Percentiles rank a stretch among this genome's conserved stretches.
Conservation (phyloP, 2,113 vertebrate genomes). For the Cephalopholis sonnerati region DNA sequence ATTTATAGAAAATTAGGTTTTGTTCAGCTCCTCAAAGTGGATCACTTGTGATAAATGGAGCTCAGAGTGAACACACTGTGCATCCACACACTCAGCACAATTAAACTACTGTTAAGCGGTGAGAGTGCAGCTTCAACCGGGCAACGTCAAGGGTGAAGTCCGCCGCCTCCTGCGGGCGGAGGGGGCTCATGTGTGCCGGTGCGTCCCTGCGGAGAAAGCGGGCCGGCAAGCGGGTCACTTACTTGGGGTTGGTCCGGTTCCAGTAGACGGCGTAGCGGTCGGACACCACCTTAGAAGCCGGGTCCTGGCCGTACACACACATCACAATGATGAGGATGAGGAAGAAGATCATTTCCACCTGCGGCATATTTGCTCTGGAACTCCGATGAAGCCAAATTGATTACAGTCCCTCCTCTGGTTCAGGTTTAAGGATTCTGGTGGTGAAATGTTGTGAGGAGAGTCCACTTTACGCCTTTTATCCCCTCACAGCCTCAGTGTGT, state of each 20-base stretch:
- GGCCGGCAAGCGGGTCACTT: conserved; percentile 49
- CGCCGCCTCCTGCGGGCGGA: background rate
- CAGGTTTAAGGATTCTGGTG: background rate
- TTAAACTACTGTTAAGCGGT: background rate
- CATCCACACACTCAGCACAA: background rate
- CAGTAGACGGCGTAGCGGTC: conserved; percentile 97
- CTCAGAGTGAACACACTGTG: background rate
- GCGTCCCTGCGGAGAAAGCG: background rate
- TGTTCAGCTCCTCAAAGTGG: background rate
- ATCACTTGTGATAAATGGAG: background rate
- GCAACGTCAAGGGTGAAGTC: conserved; percentile 5
- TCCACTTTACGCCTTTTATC: conserved; percentile 12
- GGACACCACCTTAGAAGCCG: conserved; percentile 93
- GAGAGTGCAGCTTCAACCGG: background rate
- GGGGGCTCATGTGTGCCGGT: background rate
- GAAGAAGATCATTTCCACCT: conserved; percentile 93
- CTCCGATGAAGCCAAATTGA: conserved; percentile 38
- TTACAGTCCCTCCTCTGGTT: conserved; percentile 35
- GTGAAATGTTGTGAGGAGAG: conserved; percentile 12
- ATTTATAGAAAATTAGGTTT: background rate
- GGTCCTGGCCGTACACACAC: conserved; percentile 92
- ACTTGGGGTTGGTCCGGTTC: conserved; percentile 97
- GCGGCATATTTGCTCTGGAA: conserved; percentile 87
- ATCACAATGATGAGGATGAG: conserved; percentile 89
- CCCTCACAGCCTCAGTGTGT: conserved; percentile 1